A percentile compares a stretch with the other conserved stretches of the same genome.
These are phyloP conservation scores for Manis javanica DNA, from an alignment of 2,797 vertebrate species.

Conservation along the genomic window DNA sequence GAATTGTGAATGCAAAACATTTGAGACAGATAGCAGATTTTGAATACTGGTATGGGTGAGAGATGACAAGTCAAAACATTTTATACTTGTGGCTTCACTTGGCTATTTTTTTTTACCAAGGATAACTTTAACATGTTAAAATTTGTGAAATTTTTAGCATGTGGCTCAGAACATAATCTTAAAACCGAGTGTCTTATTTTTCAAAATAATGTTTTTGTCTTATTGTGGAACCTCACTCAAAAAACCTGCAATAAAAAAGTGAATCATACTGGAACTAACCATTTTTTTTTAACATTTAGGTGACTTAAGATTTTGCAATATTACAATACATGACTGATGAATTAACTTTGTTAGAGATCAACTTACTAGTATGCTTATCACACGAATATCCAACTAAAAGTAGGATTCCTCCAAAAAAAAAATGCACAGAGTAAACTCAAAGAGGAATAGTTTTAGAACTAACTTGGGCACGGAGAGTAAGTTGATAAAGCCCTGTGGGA, in stretches of 20 bases:
- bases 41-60: not conserved
- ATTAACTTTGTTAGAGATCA: slow-evolving; percentile 14
- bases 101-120: not conserved
- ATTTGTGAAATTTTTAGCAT: not conserved
- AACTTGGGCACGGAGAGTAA: not conserved
- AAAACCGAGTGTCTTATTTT: not conserved
- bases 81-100: not conserved
- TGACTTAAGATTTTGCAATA: not conserved
- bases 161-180: not conserved
- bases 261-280: not conserved
- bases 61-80: not conserved
- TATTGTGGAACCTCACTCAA: not conserved
- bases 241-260: not conserved
- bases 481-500: not conserved
- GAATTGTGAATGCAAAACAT: not conserved
- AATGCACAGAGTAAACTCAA: not conserved
- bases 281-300: not conserved
- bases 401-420: not conserved
- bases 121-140: not conserved
- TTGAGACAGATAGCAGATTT: not conserved
- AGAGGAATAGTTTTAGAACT: slow-evolving; percentile 30
- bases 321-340: not conserved
- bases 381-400: not conserved
- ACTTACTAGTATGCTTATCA: not conserved
- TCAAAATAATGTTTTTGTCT: slow-evolving; percentile 10